Evolutionary conservation across 2,888 invertebrate genomes (phyloP), one percentile per base, ranked within the genome.

Genomic region (Drosophila picticornis): DNA sequence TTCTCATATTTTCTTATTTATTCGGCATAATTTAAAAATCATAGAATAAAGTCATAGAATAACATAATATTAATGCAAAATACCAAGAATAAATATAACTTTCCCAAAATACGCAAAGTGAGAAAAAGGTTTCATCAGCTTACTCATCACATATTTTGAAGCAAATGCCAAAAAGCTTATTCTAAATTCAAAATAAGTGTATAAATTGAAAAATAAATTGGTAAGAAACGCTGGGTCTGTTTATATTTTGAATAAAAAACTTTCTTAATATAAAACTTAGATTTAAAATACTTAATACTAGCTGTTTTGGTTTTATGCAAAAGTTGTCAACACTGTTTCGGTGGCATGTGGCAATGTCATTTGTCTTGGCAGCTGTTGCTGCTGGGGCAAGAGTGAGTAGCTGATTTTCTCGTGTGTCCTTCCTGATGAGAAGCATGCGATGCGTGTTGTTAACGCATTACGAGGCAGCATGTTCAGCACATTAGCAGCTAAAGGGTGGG

Each of bases 391-490:
- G 61, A 53, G 13, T 46, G 46, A 10, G 13, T 34, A 31, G 27
- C 51, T 61, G 62, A 36, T 48, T 46, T 50, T 51, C 61, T 34
- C 57, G n/a, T n/a, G 43, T 43, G 56, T 51, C 36, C 60, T 66
- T 57, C 29, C 55, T 43, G 56, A 55, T 58, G 64, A 60, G 62
- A 52, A 27, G 70, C 76, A 63, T 46, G 76, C 66, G 34, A 87
- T 75, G 87, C 87, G 89, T 88, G 87, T 77, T 81, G 81, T 80
- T 80, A 75, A 63, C 83, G 78, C 87, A 89, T 89, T 87, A 87
- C 68, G 51, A 51, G 68, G 69, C 84, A 83, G 81, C 81, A 88
- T 89, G 87, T 73, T 83, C 78, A 76, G 67, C 83, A 89, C 87
- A 88, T 88, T 89, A 88, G 78, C 75, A 61, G 46, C 55, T 10